These are phyloP conservation scores for Rhinolophus sinicus DNA, from an alignment of 2,113 vertebrate species.

Conservation along the genomic window DNA sequence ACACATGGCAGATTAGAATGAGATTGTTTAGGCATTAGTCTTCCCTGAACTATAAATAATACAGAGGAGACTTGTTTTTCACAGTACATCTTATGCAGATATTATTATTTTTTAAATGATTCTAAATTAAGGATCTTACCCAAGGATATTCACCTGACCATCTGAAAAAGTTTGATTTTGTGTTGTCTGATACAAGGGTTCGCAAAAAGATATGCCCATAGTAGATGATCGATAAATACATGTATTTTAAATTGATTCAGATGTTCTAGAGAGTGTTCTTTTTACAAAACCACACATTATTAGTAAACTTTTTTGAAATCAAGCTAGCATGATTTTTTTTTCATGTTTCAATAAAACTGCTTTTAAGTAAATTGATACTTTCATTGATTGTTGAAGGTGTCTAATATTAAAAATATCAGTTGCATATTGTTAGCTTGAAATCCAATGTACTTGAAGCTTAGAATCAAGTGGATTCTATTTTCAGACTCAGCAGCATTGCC, in stretches of 20 bases:
- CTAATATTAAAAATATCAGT: not conserved
- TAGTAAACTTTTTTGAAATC: not conserved
- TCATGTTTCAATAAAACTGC: not conserved
- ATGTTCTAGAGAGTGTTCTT: not conserved
- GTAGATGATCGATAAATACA: not conserved
- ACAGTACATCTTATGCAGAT: not conserved
- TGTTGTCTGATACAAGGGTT: not conserved
- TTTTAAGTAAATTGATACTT: slow-evolving; percentile 12
- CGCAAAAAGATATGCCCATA: not conserved
- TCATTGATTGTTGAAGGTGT: not conserved
- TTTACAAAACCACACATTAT: not conserved
- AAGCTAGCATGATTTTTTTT: not conserved
- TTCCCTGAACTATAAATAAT: not conserved
- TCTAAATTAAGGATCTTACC: not conserved
- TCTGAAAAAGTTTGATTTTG: not conserved
- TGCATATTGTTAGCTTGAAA: slow-evolving; percentile 6
- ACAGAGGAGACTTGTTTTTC: not conserved
- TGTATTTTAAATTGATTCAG: not conserved
- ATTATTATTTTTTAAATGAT: not conserved
- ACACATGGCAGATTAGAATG: not conserved
- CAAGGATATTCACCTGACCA: not conserved
- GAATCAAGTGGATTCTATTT: slow-evolving; percentile 2
- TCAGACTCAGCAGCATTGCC: not conserved
- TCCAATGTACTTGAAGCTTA: not conserved
- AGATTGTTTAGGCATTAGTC: not conserved